These are phyloP conservation scores for Eumerus sabulonum DNA, from an alignment of 2,888 invertebrate species.

Conservation along the genomic window DNA sequence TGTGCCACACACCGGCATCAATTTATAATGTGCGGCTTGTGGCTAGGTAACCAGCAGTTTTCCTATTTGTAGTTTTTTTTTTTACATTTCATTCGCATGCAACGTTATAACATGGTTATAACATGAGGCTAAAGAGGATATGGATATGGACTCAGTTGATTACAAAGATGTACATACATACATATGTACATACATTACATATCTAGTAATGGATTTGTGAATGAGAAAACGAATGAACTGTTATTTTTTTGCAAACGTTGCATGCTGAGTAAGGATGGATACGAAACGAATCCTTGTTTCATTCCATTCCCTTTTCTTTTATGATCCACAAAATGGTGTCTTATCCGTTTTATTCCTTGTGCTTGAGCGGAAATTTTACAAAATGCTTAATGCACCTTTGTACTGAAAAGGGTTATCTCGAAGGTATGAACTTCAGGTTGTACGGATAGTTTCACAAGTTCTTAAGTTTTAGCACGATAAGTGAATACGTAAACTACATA, in stretches of 20 bases:
- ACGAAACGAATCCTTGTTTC: conserved; percentile 46
- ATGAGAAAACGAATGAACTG: conserved; percentile 45
- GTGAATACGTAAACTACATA: background rate
- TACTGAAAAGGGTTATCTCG: conserved; percentile 59
- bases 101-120: background rate
- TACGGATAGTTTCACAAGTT: conserved; percentile 33
- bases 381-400: conserved; percentile 57
- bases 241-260: conserved; percentile 28
- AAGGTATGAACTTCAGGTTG: conserved; percentile 56
- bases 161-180: conserved; percentile 66
- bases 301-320: conserved; percentile 11
- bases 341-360: conserved; percentile 46
- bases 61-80: background rate
- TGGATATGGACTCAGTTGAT: conserved; percentile 64
- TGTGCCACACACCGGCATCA: conserved; percentile 16
- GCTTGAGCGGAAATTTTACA: conserved; percentile 51
- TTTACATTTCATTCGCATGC: conserved; percentile 7
- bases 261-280: conserved; percentile 29
- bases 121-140: conserved; percentile 51
- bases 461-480: conserved; percentile 29
- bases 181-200: too few species aligned
- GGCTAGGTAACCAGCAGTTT: background rate
- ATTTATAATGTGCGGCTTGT: too few species aligned
- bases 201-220: conserved; percentile 68
- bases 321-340: conserved; percentile 49